Base-by-base conservation (phyloP, 1,140 invertebrate species). In the Drosophila ercepeae region DNA sequence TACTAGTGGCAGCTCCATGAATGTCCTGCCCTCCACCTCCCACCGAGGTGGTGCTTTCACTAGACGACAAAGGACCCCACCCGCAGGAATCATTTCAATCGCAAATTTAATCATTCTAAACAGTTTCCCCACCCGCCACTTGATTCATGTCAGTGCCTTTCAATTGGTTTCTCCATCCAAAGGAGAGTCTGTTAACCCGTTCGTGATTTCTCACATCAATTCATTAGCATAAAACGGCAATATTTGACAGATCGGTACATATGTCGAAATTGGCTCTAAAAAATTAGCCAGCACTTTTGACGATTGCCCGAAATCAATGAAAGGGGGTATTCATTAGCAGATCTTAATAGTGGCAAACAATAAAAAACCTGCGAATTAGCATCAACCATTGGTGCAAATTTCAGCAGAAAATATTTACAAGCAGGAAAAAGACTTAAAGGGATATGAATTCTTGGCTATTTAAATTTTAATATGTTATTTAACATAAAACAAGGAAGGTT, bases 41-140 rank as follows among this genome's bases (percentile, higher is more conserved):
- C 27, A 27, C 7, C 7, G 27, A 27, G 2, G 27, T 27, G 27
- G 27, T 7, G 27, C 8, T 8, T 27, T 32, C 29, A 21, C 19
- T 18, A 52, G 48, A 72, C 45, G 49, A 55, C 71, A 75, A 79
- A 65, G 64, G 14, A 34, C 13, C 13, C 32, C 14, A 21, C n/a
- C 18, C 19, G 3, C 44, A 13, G 48, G 74, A 83, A 84, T 86
- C 75, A 78, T 81, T 86, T 86, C 82, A 69, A 81, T 86, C 67
- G 81, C 76, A 88, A 86, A 86, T 86, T 86, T 86, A 86, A 86
- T 86, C 81, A 86, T 86, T 61, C 81, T 86, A 86, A 86, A 86
- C 81, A 77, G 72, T 73, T 70, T 54, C 23, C 41, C 23, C 34
- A 7, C 39, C 16, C 46, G 11, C 18, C 81, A 84, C 81, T 86